Evolutionary conservation across 2,113 vertebrate species (phyloP).

Genomic region (Leptosomus discolor): DNA sequence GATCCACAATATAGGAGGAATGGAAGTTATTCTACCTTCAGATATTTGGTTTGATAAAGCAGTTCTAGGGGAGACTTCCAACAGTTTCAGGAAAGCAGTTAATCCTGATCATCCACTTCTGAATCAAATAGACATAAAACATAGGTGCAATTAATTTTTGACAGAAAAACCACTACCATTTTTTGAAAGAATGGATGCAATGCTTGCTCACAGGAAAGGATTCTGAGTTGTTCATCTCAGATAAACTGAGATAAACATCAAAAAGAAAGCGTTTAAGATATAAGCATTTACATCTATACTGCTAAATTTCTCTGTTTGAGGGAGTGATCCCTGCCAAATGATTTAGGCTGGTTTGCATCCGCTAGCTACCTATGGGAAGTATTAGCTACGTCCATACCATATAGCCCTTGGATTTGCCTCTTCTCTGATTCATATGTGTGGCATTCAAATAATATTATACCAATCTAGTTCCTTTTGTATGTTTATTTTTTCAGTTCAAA

Average conservation of each 20-base stretch:
- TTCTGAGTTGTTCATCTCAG: background rate
- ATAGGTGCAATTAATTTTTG: background rate
- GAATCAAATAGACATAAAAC: background rate
- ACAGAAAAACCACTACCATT: background rate
- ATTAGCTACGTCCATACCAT: background rate
- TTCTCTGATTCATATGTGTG: background rate
- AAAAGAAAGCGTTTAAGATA: background rate
- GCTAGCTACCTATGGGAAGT: background rate
- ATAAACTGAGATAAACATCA: background rate
- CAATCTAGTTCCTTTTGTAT: rapidly evolving
- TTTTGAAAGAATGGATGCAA: background rate
- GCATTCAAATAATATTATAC: background rate
- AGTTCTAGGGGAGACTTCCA: background rate
- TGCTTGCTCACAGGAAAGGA: background rate
- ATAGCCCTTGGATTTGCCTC: background rate
- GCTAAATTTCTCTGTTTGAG: background rate
- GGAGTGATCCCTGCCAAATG: background rate
- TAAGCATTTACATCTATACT: background rate
- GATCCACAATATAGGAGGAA: background rate
- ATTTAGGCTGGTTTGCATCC: background rate
- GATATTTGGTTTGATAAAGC: background rate
- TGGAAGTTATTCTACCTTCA: background rate
- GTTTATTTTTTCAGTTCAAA: background rate
- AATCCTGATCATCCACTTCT: background rate
- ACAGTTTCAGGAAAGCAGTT: background rate